phyloP scores from a whole-genome alignment of 1,140 invertebrate species.

The Cardiocondyla obscurior region DNA sequence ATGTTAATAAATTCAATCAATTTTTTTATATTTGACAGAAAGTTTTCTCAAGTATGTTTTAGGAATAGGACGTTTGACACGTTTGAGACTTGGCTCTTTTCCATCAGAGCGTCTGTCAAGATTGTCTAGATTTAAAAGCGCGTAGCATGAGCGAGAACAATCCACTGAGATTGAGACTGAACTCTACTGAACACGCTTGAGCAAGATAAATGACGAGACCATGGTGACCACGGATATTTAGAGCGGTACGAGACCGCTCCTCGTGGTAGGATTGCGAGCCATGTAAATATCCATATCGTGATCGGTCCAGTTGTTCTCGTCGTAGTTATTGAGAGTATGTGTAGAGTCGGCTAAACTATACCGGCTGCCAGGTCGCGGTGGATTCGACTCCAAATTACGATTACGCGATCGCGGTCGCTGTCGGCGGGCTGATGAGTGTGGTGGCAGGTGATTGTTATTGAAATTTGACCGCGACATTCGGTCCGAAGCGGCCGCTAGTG shows the following conservation, averaged over 20 bases:
- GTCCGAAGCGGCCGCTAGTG: slow-evolving; percentile 90
- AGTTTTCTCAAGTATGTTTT: not conserved
- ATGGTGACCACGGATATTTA: slow-evolving; percentile 80
- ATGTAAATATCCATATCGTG: slow-evolving; percentile 98
- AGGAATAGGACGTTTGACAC: not conserved
- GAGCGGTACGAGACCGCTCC: slow-evolving; percentile 92
- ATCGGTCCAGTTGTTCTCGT: slow-evolving; percentile 97
- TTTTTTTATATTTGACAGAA: not conserved
- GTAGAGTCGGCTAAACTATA: slow-evolving; percentile 90
- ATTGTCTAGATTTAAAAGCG: not conserved
- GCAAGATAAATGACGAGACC: slow-evolving; percentile 63
- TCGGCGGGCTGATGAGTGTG: slow-evolving; percentile 87
- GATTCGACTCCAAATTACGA: slow-evolving; percentile 80
- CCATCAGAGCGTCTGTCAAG: not conserved
- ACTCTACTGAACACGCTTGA: slow-evolving; percentile 72
- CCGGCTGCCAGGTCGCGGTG: slow-evolving; percentile 86
- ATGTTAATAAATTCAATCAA: not conserved
- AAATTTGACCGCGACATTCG: slow-evolving; percentile 89
- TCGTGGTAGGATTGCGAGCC: slow-evolving; percentile 93
- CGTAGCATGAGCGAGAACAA: not conserved
- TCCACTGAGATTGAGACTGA: not conserved
- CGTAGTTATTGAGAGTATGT: slow-evolving; percentile 92
- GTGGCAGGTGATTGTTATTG: slow-evolving; percentile 81
- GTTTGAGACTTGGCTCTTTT: not conserved
- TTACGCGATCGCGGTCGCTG: slow-evolving; percentile 86